Conservation (phyloP, 1,140 invertebrate genomes). For the Marisa cornuarietis region DNA sequence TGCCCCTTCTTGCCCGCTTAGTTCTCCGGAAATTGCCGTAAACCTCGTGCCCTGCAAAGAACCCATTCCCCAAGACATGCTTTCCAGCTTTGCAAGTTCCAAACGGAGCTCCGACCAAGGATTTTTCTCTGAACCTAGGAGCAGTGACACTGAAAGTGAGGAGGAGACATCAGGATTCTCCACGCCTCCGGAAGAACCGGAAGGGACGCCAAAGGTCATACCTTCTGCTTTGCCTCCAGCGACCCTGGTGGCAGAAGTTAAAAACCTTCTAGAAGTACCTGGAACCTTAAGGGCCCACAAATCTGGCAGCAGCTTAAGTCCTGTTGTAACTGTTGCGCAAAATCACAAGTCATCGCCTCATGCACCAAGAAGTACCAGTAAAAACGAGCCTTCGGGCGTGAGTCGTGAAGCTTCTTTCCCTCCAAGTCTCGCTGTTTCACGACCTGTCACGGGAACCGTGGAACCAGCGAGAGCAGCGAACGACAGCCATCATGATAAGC, state of each 20-base stretch:
- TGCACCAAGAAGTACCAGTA: too few relatives aligned
- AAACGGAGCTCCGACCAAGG: constrained; percentile 18
- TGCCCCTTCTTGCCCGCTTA: neutral
- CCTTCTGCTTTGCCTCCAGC: neutral
- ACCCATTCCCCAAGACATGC: constrained; percentile 12
- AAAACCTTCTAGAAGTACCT: constrained; percentile 17
- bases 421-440: too few relatives aligned
- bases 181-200: constrained; percentile 31
- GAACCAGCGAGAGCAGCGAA: too few relatives aligned
- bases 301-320: neutral
- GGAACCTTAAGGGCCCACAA: neutral
- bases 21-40: constrained; percentile 1
- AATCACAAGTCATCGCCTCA: neutral
- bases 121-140: constrained; percentile 15
- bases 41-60: constrained; percentile 16
- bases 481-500: too few relatives aligned
- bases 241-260: neutral
- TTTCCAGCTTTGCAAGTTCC: constrained; percentile 24
- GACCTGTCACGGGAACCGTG: too few relatives aligned
- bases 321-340: neutral
- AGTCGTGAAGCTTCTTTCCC: too few relatives aligned
- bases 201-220: neutral
- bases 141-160: constrained; percentile 18
- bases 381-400: too few relatives aligned
- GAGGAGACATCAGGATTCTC: constrained; percentile 28